Base-by-base conservation (phyloP, 2,797 vertebrate genomes). In the Poecilia wingei region DNA sequence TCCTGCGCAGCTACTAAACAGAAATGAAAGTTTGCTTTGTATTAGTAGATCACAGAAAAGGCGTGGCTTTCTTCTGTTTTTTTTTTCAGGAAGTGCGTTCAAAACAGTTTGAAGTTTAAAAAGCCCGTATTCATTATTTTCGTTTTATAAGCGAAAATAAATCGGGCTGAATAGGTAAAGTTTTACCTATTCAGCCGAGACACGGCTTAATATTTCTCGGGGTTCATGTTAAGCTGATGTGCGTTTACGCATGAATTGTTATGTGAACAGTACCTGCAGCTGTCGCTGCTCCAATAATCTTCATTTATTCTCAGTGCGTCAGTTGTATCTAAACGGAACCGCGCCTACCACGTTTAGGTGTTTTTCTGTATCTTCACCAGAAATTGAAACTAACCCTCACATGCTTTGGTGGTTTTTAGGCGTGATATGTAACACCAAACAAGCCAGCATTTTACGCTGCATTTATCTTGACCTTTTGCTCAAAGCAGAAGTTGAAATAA, bases 51-150 rank as follows among this genome's bases (percentile, higher is more conserved):
- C 47, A 2, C 33, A 6, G 1, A 10, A 88, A 70, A 20, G 92
- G 93, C 4, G 92, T 88, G 91, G 91, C 81, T 88, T 90, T 66
- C 20, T 2, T 45, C 43, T 0, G 6, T 72, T 53, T 76, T 71
- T 20, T 68, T 51, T 81, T 73, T 64, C 45, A 88, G 86, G 86
- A 91, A 87, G 77, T 72, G 45, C 3, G 8, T 18, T 77, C 13
- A 7, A 45, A 77, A 14, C 7, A 18, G 7, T 76, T 8, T 51
- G 1, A 75, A 31, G 41, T 22, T 46, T 1, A 45, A 20, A 53
- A 72, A 66, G 16, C 70, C 8, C 0, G 10, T 41, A 16, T 36
- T 10, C 4, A n/a, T 49, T 14, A 7, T 71, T 72, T 61, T 41
- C 7, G 16, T 1, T n/a, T 47, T 31, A 64, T 0, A 73, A 49